Percentiles rank a stretch among this genome's conserved stretches.
Conservation (phyloP, 2,888 invertebrate genomes). For the Athripsodes cinereus region DNA sequence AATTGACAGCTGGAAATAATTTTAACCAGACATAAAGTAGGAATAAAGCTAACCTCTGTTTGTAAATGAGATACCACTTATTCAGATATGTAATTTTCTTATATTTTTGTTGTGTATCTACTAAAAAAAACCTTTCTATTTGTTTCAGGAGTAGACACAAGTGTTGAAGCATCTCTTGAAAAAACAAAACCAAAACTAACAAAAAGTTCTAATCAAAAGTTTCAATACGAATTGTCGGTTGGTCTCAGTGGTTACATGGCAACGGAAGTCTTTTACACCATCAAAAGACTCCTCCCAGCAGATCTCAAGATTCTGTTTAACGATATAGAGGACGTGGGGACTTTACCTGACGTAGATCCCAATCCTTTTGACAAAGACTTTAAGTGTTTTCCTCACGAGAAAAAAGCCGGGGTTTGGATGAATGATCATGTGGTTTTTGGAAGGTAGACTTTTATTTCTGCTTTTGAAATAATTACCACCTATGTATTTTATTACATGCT, state of each 20-base stretch:
- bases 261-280: conserved; percentile 67
- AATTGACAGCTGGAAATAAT: no score
- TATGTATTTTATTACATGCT: neutral
- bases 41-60: no score
- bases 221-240: conserved; percentile 55
- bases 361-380: conserved; percentile 72
- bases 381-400: conserved; percentile 52
- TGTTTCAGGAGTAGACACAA: conserved; percentile 40
- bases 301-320: conserved; percentile 73
- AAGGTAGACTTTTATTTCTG: conserved; percentile 41
- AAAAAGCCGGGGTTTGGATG: conserved; percentile 77
- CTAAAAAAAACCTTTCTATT: no score
- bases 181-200: conserved; percentile 30
- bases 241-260: conserved; percentile 69
- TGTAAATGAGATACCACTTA: no score
- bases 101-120: no score
- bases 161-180: conserved; percentile 28
- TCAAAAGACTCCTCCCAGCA: conserved; percentile 76
- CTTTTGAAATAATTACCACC: neutral
- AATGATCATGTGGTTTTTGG: conserved; percentile 79
- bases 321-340: conserved; percentile 39
- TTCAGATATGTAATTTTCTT: no score
- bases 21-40: no score
- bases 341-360: conserved; percentile 44
- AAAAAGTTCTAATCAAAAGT: conserved; percentile 38